Percentiles rank a stretch among this genome's conserved stretches.
These are phyloP conservation scores for Malthinus seriepunctatus DNA, from an alignment of 2,888 invertebrate species.

Conservation along the genomic window DNA sequence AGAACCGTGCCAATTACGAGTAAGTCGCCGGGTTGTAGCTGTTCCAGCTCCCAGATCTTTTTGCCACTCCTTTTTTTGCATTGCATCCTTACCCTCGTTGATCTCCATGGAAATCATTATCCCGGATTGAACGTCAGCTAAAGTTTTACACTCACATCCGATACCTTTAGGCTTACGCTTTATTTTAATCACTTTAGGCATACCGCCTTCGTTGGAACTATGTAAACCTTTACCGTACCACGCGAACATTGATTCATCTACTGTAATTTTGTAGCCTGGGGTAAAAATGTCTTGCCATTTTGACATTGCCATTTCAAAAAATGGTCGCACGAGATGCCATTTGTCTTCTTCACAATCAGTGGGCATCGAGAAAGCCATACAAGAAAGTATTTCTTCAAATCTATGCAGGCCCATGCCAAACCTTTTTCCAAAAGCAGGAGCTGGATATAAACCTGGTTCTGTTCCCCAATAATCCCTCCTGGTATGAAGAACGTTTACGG, in stretches of 20 bases:
- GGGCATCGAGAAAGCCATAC: background rate
- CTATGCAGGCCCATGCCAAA: background rate
- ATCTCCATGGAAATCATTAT: too few relatives aligned
- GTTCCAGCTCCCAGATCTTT: constrained; percentile 27
- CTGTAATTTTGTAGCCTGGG: constrained; percentile 12
- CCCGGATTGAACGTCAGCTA: too few relatives aligned
- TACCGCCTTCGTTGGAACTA: background rate
- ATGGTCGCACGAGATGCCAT: background rate
- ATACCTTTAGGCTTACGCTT: constrained; percentile 13
- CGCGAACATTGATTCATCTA: constrained; percentile 20
- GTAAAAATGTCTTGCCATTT: constrained; percentile 5
- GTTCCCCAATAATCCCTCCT: background rate
- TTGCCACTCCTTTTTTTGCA: constrained; percentile 8
- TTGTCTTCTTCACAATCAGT: background rate
- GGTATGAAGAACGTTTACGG: background rate
- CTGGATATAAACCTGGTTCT: background rate
- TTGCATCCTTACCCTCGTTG: too few relatives aligned
- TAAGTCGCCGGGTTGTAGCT: constrained; percentile 31
- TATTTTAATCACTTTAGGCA: constrained; percentile 16
- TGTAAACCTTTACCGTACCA: constrained; percentile 24
- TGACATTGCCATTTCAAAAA: background rate
- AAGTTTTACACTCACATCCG: constrained; percentile 14
- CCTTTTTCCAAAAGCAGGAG: background rate
- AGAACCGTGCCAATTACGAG: constrained; percentile 29
- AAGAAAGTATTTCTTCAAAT: background rate